These are phyloP conservation scores for Salvelinus sp. DNA, from an alignment of 2,113 vertebrate genomes.

Conservation along the genomic window DNA sequence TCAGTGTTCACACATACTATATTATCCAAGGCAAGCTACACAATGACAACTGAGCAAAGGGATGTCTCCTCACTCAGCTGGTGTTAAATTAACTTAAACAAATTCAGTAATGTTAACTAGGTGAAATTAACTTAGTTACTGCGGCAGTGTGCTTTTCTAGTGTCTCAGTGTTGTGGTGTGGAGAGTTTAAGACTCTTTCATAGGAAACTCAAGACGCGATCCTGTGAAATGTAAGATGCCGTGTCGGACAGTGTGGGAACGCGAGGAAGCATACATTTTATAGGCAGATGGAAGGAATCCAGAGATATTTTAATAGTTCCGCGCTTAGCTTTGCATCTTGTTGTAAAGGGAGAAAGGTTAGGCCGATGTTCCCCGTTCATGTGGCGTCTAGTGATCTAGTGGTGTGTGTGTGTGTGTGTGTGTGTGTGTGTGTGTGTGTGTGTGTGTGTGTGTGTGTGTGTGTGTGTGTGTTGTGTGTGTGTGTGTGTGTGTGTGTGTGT, in stretches of 20 bases:
- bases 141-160: no score
- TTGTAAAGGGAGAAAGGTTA: slow-evolving; percentile 52
- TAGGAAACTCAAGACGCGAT: slow-evolving; percentile 15
- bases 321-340: slow-evolving; percentile 49
- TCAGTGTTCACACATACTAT: slow-evolving; percentile 33
- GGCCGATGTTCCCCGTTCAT: slow-evolving; percentile 16
- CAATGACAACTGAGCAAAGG: slow-evolving; percentile 18
- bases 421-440: slow-evolving; percentile 1
- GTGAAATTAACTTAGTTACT: no score
- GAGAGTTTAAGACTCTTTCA: not conserved
- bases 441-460: slow-evolving; percentile 1
- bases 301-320: slow-evolving; percentile 51
- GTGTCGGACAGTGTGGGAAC: slow-evolving; percentile 3
- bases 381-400: not conserved
- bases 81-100: slow-evolving; percentile 16
- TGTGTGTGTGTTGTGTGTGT: not conserved
- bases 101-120: no score
- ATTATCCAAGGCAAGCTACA: not conserved
- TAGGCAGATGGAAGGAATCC: slow-evolving; percentile 54
- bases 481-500: not conserved
- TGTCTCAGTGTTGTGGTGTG: not conserved
- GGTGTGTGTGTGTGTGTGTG: not conserved
- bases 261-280: slow-evolving; percentile 36
- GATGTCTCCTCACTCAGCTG: no score
- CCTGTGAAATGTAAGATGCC: slow-evolving; percentile 3